Percentiles rank a stretch among this genome's conserved stretches.
Conservation (phyloP, 2,113 vertebrate genomes). For the Rousettus leschenaultii region DNA sequence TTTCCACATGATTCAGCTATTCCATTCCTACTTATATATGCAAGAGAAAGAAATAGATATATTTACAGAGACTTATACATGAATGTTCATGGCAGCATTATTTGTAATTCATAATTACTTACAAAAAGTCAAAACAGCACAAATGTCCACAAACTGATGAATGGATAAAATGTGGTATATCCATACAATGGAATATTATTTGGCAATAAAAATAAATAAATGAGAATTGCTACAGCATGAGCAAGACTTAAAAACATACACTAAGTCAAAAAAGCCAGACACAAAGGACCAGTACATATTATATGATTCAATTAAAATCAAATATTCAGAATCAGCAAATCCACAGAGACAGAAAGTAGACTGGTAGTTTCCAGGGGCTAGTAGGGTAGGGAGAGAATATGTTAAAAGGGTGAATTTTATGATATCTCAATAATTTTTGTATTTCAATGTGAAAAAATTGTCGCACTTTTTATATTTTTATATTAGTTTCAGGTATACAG, state of each 20-base stretch:
- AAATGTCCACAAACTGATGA: not conserved
- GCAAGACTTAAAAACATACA: not conserved
- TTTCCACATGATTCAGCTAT: not conserved
- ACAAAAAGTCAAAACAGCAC: not conserved
- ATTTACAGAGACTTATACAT: not conserved
- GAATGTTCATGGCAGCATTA: not conserved
- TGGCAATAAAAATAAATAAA: not conserved
- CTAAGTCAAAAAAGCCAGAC: not conserved
- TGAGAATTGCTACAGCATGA: not conserved
- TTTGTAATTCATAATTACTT: slow-evolving; percentile 1
- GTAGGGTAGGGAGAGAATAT: not conserved
- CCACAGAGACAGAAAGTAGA: not conserved
- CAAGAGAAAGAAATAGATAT: not conserved
- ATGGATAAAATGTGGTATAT: not conserved
- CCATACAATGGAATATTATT: not conserved
- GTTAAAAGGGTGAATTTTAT: not conserved
- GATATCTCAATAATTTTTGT: not conserved
- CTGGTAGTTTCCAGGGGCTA: not conserved
- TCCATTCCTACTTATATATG: not conserved
- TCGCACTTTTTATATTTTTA: too few species aligned
- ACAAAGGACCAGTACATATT: not conserved
- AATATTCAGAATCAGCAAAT: not conserved
- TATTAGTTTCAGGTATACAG: too few species aligned
- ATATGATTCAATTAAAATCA: not conserved
- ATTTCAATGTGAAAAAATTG: too few species aligned